These are phyloP conservation scores for Periophthalmodon schlosseri DNA, from an alignment of 2,113 vertebrate species.

Conservation along the genomic window DNA sequence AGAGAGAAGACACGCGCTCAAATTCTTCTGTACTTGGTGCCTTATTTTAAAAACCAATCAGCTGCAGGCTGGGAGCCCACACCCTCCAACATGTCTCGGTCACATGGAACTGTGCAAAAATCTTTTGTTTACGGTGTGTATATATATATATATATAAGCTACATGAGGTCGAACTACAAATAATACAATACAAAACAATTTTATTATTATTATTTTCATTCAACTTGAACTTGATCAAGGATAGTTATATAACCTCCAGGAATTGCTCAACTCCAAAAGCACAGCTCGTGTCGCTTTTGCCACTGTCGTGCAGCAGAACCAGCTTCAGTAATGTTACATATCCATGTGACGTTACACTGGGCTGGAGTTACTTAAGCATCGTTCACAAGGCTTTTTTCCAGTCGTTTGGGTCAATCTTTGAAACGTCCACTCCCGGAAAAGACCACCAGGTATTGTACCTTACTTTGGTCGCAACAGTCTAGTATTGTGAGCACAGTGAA, in stretches of 20 bases:
- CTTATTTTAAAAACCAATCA: conserved; percentile 51
- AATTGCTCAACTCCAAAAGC: conserved; percentile 6
- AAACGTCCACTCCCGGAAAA: neutral
- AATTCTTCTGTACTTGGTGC: conserved; percentile 4
- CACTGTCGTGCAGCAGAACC: conserved; percentile 4
- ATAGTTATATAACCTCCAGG: neutral
- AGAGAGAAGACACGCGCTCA: neutral
- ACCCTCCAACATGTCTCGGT: conserved; percentile 4
- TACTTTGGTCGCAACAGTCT: too few species aligned
- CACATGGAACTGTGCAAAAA: neutral
- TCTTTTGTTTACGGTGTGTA: too few species aligned
- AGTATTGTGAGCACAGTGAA: neutral
- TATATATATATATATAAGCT: neutral
- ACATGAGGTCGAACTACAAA: neutral
- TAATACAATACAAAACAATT: neutral
- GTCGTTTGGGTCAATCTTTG: neutral
- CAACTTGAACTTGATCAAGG: neutral
- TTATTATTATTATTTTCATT: too few species aligned
- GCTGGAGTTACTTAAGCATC: conserved; percentile 42
- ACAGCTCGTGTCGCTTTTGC: neutral
- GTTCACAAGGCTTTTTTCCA: neutral
- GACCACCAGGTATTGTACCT: conserved; percentile 29
- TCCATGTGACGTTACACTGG: conserved; percentile 39
- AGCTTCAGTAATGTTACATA: conserved; percentile 13
- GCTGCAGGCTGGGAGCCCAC: conserved; percentile 8